phyloP scores from a whole-genome alignment of 2,888 invertebrate species.

The Epinotia bilunana region DNA sequence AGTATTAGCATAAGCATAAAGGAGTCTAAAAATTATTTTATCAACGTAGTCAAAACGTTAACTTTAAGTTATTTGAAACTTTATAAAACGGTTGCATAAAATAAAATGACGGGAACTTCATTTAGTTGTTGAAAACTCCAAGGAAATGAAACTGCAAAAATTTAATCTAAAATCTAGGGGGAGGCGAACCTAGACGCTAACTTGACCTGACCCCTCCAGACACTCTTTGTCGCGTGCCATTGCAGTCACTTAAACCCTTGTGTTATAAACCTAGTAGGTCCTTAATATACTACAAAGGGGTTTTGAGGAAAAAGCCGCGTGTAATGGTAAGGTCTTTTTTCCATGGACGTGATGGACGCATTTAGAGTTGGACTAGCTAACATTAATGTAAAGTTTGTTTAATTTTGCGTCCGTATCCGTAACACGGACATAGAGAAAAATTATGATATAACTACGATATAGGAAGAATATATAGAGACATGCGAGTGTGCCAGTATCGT shows the following conservation, averaged over 20 bases:
- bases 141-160: conserved; percentile 18
- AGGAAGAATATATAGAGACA: no score
- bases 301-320: conserved; percentile 4
- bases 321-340: neutral
- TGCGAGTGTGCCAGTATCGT: no score
- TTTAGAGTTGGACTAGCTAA: neutral
- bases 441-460: neutral
- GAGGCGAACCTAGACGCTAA: conserved; percentile 21
- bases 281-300: conserved; percentile 26
- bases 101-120: conserved; percentile 9
- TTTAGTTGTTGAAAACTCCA: conserved; percentile 1
- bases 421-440: neutral
- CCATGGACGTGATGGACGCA: neutral
- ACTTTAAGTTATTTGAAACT: neutral
- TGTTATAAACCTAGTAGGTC: conserved; percentile 22
- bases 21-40: neutral
- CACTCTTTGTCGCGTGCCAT: conserved; percentile 25
- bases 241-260: conserved; percentile 31
- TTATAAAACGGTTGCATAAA: neutral
- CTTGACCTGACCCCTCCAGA: conserved; percentile 29
- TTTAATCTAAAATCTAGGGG: conserved; percentile 19
- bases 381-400: neutral
- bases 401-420: neutral
- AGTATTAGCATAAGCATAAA: neutral
- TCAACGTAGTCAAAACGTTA: neutral